Conservation (phyloP, 2,888 invertebrate species). For the Ptychoptera contaminata region DNA sequence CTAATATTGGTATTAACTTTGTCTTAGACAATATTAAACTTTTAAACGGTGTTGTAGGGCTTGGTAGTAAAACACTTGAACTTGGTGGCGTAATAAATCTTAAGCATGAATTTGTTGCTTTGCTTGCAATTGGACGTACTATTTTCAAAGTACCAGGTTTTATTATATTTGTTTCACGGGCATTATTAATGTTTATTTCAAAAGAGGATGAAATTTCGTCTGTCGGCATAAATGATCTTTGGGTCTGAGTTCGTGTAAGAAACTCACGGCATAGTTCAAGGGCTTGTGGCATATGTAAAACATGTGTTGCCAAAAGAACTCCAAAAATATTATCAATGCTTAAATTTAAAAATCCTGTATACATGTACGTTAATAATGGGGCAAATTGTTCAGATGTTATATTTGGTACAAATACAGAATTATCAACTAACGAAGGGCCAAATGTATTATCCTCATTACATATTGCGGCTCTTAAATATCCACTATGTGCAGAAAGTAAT, state of each 20-base stretch:
- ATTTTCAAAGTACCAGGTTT: slow-evolving; percentile 14
- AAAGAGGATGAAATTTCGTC: slow-evolving; percentile 9
- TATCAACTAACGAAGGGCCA: slow-evolving; percentile 2
- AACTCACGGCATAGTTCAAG: slow-evolving; percentile 50
- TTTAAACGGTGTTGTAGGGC: slow-evolving; percentile 16
- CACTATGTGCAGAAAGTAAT: slow-evolving; percentile 50
- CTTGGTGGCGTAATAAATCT: slow-evolving; percentile 24
- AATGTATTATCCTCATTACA: slow-evolving; percentile 21
- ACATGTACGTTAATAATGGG: slow-evolving; percentile 55
- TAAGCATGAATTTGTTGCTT: slow-evolving; percentile 21
- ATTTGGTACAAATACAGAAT: slow-evolving; percentile 35
- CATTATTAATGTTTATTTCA: not conserved
- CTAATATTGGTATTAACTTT: slow-evolving; percentile 7
- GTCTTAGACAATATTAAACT: slow-evolving; percentile 10
- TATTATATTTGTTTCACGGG: slow-evolving; percentile 8
- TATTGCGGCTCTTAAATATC: slow-evolving; percentile 52
- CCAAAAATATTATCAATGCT: slow-evolving; percentile 55
- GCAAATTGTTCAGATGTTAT: slow-evolving; percentile 46
- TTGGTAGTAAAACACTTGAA: slow-evolving; percentile 15
- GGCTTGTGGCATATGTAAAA: slow-evolving; percentile 57
- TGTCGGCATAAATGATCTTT: slow-evolving; percentile 19
- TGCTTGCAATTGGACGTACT: slow-evolving; percentile 41
- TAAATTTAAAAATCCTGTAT: slow-evolving; percentile 53
- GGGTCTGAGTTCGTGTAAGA: slow-evolving; percentile 37
- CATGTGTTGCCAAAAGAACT: slow-evolving; percentile 52